Percentiles rank a stretch among this genome's conserved stretches.
phyloP scores from a whole-genome alignment of 2,888 invertebrate genomes.

The Halictus ligatus region DNA sequence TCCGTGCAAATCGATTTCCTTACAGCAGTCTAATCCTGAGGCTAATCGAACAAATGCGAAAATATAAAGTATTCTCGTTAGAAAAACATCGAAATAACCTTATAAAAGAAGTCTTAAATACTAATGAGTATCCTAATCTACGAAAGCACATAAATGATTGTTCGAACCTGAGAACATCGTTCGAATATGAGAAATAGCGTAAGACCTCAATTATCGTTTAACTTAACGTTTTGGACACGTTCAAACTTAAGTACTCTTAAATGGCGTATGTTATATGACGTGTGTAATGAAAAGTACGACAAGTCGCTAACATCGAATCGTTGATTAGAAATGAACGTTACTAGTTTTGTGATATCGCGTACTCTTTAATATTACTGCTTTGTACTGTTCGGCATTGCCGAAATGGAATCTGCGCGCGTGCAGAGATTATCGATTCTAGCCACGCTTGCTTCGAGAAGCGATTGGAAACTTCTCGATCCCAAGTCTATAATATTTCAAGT shows the following conservation, averaged over 20 bases:
- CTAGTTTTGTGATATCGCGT: not conserved
- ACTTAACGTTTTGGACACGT: slow-evolving; percentile 4
- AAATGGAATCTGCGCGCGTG: not conserved
- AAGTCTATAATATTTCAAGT: slow-evolving; percentile 65
- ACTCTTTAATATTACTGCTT: not conserved
- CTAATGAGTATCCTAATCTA: slow-evolving; percentile 24
- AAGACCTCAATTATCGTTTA: not conserved
- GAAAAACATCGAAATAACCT: slow-evolving; percentile 27
- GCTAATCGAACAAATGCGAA: slow-evolving; percentile 24
- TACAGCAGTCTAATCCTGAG: not conserved
- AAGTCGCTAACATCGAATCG: not conserved
- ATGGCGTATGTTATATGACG: not conserved
- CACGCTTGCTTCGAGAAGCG: not conserved
- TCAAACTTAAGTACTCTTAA: slow-evolving; percentile 31
- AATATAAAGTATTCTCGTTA: slow-evolving; percentile 21
- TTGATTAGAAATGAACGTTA: not conserved
- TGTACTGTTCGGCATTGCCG: slow-evolving; percentile 24
- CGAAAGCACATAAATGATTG: slow-evolving; percentile 29
- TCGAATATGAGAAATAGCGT: not conserved
- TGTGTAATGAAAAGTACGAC: not conserved
- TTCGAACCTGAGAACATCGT: too few relatives aligned
- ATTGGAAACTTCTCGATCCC: slow-evolving; percentile 66
- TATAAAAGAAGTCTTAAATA: not conserved
- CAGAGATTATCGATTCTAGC: not conserved
- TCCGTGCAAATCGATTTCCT: slow-evolving; percentile 24